These are phyloP conservation scores for Apoda limacodes DNA, from an alignment of 2,888 invertebrate genomes.

Conservation along the genomic window DNA sequence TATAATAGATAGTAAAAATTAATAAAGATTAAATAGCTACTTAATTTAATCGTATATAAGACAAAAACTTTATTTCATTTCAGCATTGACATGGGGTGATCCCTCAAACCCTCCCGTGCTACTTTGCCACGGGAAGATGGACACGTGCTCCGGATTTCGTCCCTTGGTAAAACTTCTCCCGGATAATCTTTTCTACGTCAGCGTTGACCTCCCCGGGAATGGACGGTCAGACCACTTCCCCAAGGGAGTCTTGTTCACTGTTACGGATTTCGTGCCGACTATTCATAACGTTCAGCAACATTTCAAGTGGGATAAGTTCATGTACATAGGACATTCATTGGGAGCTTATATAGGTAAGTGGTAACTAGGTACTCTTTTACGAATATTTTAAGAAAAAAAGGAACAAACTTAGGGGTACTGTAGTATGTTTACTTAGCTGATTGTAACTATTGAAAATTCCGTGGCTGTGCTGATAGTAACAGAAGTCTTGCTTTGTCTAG, in stretches of 20 bases:
- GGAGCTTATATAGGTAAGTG: constrained; percentile 42
- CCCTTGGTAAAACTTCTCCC: constrained; percentile 64
- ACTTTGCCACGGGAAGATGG: constrained; percentile 70
- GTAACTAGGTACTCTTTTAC: constrained; percentile 3
- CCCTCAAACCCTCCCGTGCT: constrained; percentile 58
- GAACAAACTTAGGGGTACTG: too few relatives aligned
- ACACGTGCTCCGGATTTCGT: constrained; percentile 71
- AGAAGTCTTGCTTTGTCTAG: too few relatives aligned
- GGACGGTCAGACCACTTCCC: constrained; percentile 68
- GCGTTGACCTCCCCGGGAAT: constrained; percentile 70
- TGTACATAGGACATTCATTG: constrained; percentile 46
- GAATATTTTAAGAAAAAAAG: not conserved
- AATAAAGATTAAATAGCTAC: too few relatives aligned
- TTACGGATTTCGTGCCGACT: constrained; percentile 34
- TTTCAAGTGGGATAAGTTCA: constrained; percentile 39
- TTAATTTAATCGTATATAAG: too few relatives aligned
- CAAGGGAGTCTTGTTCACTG: constrained; percentile 30
- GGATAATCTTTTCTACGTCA: constrained; percentile 36
- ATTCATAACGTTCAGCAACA: constrained; percentile 30
- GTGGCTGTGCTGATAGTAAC: too few relatives aligned
- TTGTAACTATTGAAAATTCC: too few relatives aligned
- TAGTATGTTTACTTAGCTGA: too few relatives aligned
- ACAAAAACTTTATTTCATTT: constrained; percentile 16
- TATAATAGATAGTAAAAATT: too few relatives aligned
- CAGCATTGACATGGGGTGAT: constrained; percentile 72